These are phyloP conservation scores for Balanococcus diminutus DNA, from an alignment of 2,888 invertebrate species.

Conservation along the genomic window DNA sequence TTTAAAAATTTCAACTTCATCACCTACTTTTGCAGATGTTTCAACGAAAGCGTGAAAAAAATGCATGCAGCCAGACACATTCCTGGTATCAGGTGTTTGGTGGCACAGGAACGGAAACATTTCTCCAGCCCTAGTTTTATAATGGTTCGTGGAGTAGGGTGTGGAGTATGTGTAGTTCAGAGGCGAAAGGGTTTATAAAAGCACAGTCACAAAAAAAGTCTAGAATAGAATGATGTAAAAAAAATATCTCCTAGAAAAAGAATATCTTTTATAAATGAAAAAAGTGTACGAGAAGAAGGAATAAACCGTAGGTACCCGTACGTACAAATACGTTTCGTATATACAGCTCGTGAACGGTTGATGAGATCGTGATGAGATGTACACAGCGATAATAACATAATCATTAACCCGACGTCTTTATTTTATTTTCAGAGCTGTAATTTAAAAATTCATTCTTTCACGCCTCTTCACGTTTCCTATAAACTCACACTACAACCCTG, in stretches of 20 bases:
- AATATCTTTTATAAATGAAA: not conserved
- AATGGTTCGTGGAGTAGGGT: not conserved
- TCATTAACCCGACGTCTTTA: conserved; percentile 54
- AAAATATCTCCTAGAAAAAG: not conserved
- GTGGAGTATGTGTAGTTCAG: not conserved
- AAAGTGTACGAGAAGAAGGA: not conserved
- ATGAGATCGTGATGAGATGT: conserved; percentile 55
- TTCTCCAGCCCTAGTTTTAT: not conserved
- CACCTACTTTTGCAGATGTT: conserved; percentile 31
- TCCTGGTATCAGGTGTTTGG: conserved; percentile 25
- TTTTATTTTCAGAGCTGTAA: conserved; percentile 54
- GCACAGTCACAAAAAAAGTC: not conserved
- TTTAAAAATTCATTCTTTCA: conserved; percentile 55
- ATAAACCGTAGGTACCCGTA: no score
- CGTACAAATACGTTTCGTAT: no score
- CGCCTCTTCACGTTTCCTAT: conserved; percentile 54
- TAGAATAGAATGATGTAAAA: not conserved
- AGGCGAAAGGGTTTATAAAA: not conserved
- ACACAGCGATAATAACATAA: conserved; percentile 54
- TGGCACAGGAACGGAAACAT: conserved; percentile 28
- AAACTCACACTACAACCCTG: conserved; percentile 54
- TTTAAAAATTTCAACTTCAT: conserved; percentile 17
- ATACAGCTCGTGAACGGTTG: conserved; percentile 40
- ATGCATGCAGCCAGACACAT: not conserved
- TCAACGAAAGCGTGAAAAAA: conserved; percentile 19